Conservation (phyloP, 2,888 invertebrate species). For the Craniophora ligustri region DNA sequence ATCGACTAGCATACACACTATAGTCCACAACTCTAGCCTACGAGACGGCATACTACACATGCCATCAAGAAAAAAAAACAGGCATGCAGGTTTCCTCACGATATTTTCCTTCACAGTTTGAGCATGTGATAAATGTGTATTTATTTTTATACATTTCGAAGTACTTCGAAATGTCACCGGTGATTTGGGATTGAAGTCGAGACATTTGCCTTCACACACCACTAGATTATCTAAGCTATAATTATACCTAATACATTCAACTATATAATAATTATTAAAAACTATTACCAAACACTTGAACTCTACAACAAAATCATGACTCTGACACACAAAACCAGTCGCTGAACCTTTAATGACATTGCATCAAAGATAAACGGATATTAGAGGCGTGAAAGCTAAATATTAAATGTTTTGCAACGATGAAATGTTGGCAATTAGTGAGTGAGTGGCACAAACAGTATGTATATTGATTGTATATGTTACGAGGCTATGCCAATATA, state of each 20-base stretch:
- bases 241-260: background rate
- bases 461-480: conserved; percentile 57
- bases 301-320: conserved; percentile 16
- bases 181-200: no score
- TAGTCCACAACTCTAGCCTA: no score
- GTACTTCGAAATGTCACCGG: no score
- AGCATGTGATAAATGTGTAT: no score
- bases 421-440: conserved; percentile 56
- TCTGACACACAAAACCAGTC: conserved; percentile 27
- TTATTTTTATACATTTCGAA: no score
- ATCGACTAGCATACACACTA: no score
- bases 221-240: no score
- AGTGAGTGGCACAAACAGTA: conserved; percentile 47
- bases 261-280: background rate
- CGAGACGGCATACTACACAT: no score
- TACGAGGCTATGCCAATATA: conserved; percentile 54
- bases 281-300: conserved; percentile 4
- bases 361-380: conserved; percentile 61
- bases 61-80: no score
- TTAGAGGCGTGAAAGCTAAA: conserved; percentile 62
- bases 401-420: conserved; percentile 56
- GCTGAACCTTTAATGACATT: conserved; percentile 47
- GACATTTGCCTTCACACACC: no score
- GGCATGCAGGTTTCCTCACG: no score
- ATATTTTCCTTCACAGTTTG: no score